Evolutionary conservation across 2,113 vertebrate genomes (phyloP).

Genomic region (Panthera leo): DNA sequence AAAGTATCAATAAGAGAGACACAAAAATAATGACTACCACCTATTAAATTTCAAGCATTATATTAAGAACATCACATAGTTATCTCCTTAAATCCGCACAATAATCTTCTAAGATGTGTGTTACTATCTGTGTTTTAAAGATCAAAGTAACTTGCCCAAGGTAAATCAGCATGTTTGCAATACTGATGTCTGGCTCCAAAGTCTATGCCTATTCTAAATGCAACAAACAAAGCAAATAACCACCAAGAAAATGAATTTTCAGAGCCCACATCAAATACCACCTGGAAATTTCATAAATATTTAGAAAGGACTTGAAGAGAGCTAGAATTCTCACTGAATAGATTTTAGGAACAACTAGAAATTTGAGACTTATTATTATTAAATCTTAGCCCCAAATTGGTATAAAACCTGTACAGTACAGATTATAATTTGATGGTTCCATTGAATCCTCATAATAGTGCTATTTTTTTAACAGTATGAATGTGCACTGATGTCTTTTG

Average conservation of each 20-base stretch:
- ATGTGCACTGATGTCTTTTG: neutral
- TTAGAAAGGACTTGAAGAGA: conserved; percentile 21
- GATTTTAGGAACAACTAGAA: neutral
- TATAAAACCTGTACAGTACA: neutral
- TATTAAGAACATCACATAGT: neutral
- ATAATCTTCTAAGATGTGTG: neutral
- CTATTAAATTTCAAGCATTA: neutral
- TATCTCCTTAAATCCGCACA: conserved; percentile 24
- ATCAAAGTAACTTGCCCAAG: neutral
- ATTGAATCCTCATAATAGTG: neutral
- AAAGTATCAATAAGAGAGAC: neutral
- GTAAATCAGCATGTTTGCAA: neutral
- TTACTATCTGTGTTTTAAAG: conserved; percentile 20
- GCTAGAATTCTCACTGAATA: neutral
- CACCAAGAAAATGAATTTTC: conserved; percentile 27
- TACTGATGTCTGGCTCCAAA: neutral
- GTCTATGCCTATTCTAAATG: neutral
- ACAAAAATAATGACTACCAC: neutral
- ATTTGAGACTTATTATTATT: conserved; percentile 13
- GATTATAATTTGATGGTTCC: neutral
- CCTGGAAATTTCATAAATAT: neutral
- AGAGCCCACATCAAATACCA: neutral
- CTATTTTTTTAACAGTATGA: conserved; percentile 9
- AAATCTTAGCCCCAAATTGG: neutral
- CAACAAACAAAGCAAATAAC: neutral